Evolutionary conservation across 2,113 vertebrate species (phyloP).

Genomic region (Cinclus mexicanus): DNA sequence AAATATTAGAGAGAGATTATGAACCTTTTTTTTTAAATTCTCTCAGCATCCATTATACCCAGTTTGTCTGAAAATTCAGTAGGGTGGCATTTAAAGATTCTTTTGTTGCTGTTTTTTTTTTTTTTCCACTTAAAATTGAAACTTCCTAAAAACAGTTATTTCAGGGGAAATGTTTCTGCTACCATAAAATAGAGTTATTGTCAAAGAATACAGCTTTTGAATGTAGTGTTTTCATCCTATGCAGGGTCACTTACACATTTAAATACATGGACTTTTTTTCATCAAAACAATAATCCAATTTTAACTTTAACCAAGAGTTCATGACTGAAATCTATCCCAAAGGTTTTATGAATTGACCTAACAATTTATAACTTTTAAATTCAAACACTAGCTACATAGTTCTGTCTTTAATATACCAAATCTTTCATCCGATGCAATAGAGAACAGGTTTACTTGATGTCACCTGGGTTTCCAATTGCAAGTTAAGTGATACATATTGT

Average conservation of each 20-base stretch:
- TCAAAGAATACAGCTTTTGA: neutral
- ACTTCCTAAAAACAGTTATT: neutral
- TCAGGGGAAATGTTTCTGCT: neutral
- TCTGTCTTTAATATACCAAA: neutral
- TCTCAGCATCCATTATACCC: neutral
- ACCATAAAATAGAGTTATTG: neutral
- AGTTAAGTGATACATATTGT: neutral
- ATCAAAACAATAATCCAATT: neutral
- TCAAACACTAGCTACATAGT: neutral
- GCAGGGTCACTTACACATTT: neutral
- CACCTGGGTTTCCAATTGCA: neutral
- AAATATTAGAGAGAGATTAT: constrained; percentile 7
- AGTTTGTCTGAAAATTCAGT: neutral
- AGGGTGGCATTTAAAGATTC: neutral
- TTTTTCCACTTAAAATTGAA: neutral
- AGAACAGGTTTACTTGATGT: neutral
- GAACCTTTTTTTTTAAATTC: constrained; percentile 7
- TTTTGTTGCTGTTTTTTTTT: neutral
- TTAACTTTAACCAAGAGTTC: neutral
- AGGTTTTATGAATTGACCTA: neutral
- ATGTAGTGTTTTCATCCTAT: neutral
- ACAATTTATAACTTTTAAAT: neutral
- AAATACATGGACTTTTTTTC: neutral
- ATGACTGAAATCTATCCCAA: neutral
- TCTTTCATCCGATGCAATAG: neutral